These are phyloP conservation scores for Rhombomys opimus DNA, from an alignment of 2,113 vertebrate species.

Conservation along the genomic window DNA sequence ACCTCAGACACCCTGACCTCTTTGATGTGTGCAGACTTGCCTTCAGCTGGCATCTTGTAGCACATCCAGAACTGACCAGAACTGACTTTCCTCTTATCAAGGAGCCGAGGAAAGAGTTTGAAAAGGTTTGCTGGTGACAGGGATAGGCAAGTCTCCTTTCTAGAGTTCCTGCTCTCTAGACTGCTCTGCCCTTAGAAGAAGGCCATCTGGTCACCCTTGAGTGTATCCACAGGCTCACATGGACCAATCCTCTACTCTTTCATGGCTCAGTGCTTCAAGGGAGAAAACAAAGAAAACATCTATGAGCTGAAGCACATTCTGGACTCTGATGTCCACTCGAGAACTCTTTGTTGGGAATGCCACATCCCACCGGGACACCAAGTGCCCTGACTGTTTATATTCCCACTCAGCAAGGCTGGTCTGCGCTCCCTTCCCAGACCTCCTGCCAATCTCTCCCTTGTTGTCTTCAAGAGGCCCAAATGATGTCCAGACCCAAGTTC, in stretches of 20 bases:
- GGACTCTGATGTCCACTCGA: slow-evolving; percentile 40
- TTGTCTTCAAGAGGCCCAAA: slow-evolving; percentile 48
- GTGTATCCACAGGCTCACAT: not conserved
- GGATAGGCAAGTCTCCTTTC: not conserved
- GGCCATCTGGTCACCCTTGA: not conserved
- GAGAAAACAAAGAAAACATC: not conserved
- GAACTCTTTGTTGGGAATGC: not conserved
- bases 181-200: not conserved
- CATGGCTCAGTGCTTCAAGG: not conserved
- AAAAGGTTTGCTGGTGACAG: not conserved
- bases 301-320: not conserved
- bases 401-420: not conserved
- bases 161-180: not conserved
- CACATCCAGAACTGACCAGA: not conserved
- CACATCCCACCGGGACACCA: not conserved
- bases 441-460: slow-evolving; percentile 55
- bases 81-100: not conserved
- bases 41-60: not conserved
- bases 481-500: slow-evolving; percentile 49
- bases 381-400: not conserved
- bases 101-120: not conserved
- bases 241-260: not conserved
- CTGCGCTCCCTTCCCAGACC: not conserved
- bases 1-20: not conserved
- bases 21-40: not conserved